Percentiles rank a stretch among this genome's conserved stretches.
Evolutionary conservation across 1,140 invertebrate genomes (phyloP).

Genomic region (Lepidurus arcticus): DNA sequence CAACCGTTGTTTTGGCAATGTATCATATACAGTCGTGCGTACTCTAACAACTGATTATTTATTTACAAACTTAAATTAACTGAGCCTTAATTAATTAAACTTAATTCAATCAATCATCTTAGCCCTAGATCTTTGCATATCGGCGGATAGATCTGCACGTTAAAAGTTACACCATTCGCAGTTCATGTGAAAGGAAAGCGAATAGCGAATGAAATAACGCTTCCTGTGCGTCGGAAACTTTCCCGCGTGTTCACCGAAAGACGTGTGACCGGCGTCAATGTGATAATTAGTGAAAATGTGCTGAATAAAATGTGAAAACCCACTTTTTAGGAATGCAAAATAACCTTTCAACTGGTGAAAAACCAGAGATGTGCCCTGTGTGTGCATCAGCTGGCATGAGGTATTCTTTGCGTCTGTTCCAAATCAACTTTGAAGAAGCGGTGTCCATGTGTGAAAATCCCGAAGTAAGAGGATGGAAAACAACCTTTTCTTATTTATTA

Average conservation of each 20-base stretch:
- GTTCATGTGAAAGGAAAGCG: background rate
- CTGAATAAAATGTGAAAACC: background rate
- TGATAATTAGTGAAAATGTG: background rate
- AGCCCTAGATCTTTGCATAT: no score
- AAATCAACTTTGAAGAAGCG: background rate
- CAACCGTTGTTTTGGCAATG: background rate
- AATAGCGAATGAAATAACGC: background rate
- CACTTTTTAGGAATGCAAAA: background rate
- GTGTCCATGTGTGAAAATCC: constrained; percentile 14
- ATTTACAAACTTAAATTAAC: background rate
- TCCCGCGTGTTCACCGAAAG: background rate
- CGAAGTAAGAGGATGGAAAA: background rate
- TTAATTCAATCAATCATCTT: no score
- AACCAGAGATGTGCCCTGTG: background rate
- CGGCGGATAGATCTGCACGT: no score
- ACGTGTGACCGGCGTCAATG: background rate
- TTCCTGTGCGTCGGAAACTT: background rate
- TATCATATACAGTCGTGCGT: background rate
- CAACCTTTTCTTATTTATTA: background rate
- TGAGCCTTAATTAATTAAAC: no score
- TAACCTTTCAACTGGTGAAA: background rate
- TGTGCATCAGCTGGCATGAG: background rate
- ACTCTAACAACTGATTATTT: background rate
- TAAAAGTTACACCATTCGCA: background rate
- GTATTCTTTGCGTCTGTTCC: background rate